phyloP scores from a whole-genome alignment of 2,888 invertebrate genomes.

The Diaprepes abbreviatus region DNA sequence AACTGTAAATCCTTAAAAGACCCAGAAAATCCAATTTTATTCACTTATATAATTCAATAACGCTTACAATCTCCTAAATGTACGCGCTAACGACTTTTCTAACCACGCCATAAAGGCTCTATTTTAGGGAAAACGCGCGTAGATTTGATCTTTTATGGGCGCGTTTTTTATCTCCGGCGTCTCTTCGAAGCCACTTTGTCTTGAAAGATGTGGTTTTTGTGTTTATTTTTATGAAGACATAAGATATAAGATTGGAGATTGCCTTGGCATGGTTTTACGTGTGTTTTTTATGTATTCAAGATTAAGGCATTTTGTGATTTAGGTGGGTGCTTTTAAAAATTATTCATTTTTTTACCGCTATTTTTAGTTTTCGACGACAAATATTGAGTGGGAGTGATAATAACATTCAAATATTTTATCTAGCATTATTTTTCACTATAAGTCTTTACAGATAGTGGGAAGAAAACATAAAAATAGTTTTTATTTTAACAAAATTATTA shows the following conservation, averaged over 20 bases:
- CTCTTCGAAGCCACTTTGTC: conserved; percentile 19
- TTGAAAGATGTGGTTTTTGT: conserved; percentile 20
- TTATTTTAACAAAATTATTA: no score
- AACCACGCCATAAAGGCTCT: conserved; percentile 13
- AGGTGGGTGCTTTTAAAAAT: no score
- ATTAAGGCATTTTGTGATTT: background rate
- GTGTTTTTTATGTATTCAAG: background rate
- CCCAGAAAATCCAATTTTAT: conserved; percentile 15
- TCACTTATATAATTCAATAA: conserved; percentile 13
- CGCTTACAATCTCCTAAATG: conserved; percentile 17
- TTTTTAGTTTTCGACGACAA: no score
- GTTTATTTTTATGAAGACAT: conserved; percentile 24
- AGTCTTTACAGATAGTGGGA: no score
- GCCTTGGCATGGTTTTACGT: background rate
- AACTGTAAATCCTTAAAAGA: no score
- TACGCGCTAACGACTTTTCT: background rate
- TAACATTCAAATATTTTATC: no score
- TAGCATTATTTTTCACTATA: no score
- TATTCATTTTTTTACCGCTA: no score
- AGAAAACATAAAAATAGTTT: no score
- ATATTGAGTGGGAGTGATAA: no score
- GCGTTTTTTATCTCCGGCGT: conserved; percentile 16
- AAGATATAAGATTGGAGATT: conserved; percentile 4
- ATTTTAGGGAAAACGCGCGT: conserved; percentile 5
- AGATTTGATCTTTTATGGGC: conserved; percentile 26